Conservation (phyloP, 2,888 invertebrate genomes). For the Anthoptus insignis region DNA sequence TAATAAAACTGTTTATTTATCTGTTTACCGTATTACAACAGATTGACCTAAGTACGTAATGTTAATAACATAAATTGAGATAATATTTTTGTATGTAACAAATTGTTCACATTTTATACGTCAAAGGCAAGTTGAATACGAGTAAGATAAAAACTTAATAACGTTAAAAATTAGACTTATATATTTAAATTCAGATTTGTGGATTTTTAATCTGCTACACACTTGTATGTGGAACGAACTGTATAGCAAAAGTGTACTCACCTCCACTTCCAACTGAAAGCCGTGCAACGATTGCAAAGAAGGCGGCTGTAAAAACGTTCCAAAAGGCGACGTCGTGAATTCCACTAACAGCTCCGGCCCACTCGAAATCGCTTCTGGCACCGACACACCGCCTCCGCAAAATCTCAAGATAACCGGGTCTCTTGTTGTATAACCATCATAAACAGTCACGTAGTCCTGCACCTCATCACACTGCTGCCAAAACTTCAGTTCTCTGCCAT, state of each 20-base stretch:
- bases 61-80: too few relatives aligned
- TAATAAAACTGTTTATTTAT: too few relatives aligned
- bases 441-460: conserved; percentile 95
- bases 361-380: conserved; percentile 95
- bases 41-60: too few relatives aligned
- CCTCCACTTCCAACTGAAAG: conserved; percentile 95
- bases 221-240: conserved; percentile 26
- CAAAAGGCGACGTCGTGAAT: conserved; percentile 96
- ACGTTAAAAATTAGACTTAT: too few relatives aligned
- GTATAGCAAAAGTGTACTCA: conserved; percentile 51
- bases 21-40: too few relatives aligned
- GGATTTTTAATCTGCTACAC: conserved; percentile 14
- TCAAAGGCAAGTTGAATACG: too few relatives aligned
- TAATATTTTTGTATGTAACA: too few relatives aligned
- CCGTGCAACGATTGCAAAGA: conserved; percentile 94
- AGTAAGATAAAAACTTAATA: too few relatives aligned
- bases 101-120: too few relatives aligned
- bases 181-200: neutral
- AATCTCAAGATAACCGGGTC: conserved; percentile 96
- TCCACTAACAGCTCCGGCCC: conserved; percentile 96
- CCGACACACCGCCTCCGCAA: conserved; percentile 95
- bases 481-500: conserved; percentile 87
- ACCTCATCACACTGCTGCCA: conserved; percentile 96
- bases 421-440: conserved; percentile 95
- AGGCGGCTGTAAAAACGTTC: conserved; percentile 94